phyloP scores from a whole-genome alignment of 2,113 vertebrate genomes.

The Oriolus oriolus region DNA sequence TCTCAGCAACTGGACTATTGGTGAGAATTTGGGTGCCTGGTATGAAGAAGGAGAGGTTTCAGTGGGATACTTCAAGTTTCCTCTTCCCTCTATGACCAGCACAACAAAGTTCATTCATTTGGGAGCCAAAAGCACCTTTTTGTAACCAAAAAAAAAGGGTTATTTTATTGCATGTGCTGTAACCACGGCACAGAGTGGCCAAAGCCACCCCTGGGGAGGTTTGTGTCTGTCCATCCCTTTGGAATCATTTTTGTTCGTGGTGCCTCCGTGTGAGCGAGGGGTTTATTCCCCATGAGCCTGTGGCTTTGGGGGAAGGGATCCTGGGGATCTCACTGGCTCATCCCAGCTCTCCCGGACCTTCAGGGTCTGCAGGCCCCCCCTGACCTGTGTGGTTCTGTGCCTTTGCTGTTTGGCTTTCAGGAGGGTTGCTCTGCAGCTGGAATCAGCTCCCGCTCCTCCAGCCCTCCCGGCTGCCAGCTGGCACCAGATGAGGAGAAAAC shows the following conservation, averaged over 20 bases:
- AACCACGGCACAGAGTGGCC: accelerated
- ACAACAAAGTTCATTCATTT: neutral
- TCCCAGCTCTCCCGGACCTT: neutral
- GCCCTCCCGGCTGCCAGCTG: neutral
- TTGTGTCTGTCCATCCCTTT: neutral
- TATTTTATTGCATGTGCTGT: accelerated
- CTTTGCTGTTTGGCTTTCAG: neutral
- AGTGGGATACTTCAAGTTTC: accelerated
- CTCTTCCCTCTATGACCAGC: neutral
- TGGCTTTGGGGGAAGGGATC: neutral
- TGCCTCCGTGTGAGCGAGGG: neutral
- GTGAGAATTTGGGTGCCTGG: neutral
- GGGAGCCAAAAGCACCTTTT: neutral
- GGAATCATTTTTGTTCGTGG: neutral
- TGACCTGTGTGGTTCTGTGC: neutral
- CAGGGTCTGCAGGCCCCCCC: neutral
- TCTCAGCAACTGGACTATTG: neutral
- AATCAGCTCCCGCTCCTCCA: neutral
- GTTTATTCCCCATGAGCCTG: accelerated
- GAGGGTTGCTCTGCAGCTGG: neutral
- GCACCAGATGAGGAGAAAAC: neutral
- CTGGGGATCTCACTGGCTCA: neutral
- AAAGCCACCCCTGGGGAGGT: neutral
- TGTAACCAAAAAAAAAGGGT: accelerated
- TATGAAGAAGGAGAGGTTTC: neutral